phyloP scores from a whole-genome alignment of 2,113 vertebrate genomes.

The Leucoraja erinaceus region DNA sequence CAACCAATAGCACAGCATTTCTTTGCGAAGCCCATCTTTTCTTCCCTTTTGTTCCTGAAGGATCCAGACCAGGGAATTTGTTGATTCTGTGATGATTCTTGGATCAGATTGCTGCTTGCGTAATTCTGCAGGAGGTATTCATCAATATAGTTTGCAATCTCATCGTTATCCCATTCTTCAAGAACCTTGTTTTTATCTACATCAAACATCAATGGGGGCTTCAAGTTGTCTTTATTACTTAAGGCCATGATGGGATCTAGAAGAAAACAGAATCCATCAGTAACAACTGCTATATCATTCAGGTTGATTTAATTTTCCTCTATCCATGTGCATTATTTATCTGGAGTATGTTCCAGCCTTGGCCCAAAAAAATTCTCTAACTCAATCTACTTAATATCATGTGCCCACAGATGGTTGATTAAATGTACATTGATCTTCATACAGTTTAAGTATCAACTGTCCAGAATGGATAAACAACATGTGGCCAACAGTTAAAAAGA shows the following conservation, averaged over 20 bases:
- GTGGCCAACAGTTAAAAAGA: neutral
- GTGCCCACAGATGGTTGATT: neutral
- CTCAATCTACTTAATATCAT: neutral
- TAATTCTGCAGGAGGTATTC: slow-evolving; percentile 44
- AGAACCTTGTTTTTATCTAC: slow-evolving; percentile 45
- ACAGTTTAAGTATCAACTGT: neutral
- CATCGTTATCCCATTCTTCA: slow-evolving; percentile 40
- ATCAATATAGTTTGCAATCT: slow-evolving; percentile 41
- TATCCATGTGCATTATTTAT: neutral
- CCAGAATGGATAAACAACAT: neutral
- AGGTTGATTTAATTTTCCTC: neutral
- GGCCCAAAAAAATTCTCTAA: neutral
- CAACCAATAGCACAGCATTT: slow-evolving; percentile 81
- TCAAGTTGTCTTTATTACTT: slow-evolving; percentile 41
- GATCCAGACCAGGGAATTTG: slow-evolving; percentile 47
- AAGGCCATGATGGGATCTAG: slow-evolving; percentile 54
- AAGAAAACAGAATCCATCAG: neutral
- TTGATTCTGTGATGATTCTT: neutral
- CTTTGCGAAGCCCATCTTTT: slow-evolving; percentile 65
- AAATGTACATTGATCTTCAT: neutral
- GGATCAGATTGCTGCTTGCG: slow-evolving; percentile 42
- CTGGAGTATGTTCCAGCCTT: neutral
- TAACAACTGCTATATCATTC: neutral
- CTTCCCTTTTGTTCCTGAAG: slow-evolving; percentile 64
- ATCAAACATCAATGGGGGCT: slow-evolving; percentile 42